Percentiles rank a stretch among this genome's conserved stretches.
These are phyloP conservation scores for Polyommatus icarus DNA, from an alignment of 2,888 invertebrate species.

Conservation along the genomic window DNA sequence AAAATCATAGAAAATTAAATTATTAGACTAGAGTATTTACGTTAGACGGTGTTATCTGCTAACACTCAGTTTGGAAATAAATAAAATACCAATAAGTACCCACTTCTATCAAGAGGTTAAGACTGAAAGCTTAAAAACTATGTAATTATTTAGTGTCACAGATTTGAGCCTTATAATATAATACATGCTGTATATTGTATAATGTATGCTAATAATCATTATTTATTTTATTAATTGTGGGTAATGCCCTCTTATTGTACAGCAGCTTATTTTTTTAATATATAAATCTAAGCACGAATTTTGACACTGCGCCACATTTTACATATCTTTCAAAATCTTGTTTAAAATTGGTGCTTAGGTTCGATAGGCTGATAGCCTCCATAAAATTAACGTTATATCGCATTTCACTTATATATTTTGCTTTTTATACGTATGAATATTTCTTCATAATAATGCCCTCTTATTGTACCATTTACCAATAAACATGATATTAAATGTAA, in stretches of 20 bases:
- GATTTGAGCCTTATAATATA: background rate
- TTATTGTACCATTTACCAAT: slow-evolving; percentile 3
- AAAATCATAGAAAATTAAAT: background rate
- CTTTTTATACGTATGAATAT: background rate
- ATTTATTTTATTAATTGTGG: background rate
- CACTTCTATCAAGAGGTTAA: background rate
- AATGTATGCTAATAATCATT: background rate
- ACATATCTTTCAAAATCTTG: no score
- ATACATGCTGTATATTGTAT: background rate
- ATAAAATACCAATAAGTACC: background rate
- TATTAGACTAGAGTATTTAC: background rate
- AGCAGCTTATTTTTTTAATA: background rate
- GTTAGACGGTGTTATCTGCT: background rate
- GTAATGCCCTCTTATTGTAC: slow-evolving; percentile 29
- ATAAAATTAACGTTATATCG: no score
- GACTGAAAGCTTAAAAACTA: background rate
- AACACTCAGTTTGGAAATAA: background rate
- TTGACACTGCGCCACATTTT: background rate
- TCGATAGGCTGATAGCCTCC: background rate
- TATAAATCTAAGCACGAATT: background rate
- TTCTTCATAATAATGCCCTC: background rate
- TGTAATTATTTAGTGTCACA: background rate
- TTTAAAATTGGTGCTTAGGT: background rate
- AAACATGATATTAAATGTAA: background rate
- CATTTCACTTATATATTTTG: background rate